Conservation (phyloP, 2,888 invertebrate genomes). For the Eilema depressum region DNA sequence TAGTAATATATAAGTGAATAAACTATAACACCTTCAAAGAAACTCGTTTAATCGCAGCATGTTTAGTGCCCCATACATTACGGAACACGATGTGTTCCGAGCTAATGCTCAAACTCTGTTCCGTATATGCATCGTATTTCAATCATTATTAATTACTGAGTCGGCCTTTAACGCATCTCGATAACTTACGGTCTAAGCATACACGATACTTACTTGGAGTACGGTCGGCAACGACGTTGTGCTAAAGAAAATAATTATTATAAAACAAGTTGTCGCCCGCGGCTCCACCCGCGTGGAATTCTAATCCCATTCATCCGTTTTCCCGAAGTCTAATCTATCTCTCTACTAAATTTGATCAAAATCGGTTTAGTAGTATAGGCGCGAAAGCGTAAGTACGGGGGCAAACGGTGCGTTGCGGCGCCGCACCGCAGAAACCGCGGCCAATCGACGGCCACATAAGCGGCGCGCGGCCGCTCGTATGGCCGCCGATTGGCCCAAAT, state of each 20-base stretch:
- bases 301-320: too few relatives aligned
- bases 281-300: too few relatives aligned
- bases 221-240: slow-evolving; percentile 48
- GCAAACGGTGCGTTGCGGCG: too few relatives aligned
- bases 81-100: slow-evolving; percentile 28
- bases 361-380: too few relatives aligned
- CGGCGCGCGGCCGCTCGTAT: too few relatives aligned
- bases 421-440: too few relatives aligned
- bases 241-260: neutral
- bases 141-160: slow-evolving; percentile 57
- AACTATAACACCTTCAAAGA: slow-evolving; percentile 4
- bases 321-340: too few relatives aligned
- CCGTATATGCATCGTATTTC: slow-evolving; percentile 54
- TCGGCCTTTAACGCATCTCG: slow-evolving; percentile 56
- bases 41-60: neutral
- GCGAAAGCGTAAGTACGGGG: too few relatives aligned
- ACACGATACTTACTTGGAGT: slow-evolving; percentile 48
- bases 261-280: too few relatives aligned
- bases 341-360: too few relatives aligned
- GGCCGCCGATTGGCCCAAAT: too few relatives aligned
- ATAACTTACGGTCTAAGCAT: slow-evolving; percentile 56
- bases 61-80: slow-evolving; percentile 36
- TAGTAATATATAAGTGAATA: neutral
- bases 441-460: too few relatives aligned
- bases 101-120: slow-evolving; percentile 54